phyloP scores from a whole-genome alignment of 2,888 invertebrate species.

The Druceiella hillmani region DNA sequence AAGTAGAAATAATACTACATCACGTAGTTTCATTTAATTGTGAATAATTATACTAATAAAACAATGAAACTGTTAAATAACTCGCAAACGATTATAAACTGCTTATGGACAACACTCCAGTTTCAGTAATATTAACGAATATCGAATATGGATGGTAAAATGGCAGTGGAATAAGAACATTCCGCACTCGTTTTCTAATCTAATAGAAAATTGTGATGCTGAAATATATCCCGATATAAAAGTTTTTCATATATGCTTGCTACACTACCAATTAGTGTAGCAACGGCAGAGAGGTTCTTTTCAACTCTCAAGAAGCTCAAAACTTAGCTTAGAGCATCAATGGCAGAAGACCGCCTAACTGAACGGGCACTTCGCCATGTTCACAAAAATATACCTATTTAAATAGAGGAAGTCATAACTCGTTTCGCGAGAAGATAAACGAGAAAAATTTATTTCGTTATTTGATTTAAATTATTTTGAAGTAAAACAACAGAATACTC shows the following conservation, averaged over 20 bases:
- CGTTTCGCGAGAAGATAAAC: too few species aligned
- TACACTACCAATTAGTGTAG: background rate
- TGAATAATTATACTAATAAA: too few species aligned
- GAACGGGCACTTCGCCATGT: too few species aligned
- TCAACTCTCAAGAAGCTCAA: background rate
- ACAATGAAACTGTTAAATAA: background rate
- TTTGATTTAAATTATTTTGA: too few species aligned
- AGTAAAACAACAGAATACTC: too few species aligned
- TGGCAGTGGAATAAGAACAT: background rate
- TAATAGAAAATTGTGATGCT: background rate
- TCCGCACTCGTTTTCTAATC: background rate
- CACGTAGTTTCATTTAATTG: too few species aligned
- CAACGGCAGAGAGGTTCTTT: background rate
- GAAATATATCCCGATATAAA: constrained; percentile 1
- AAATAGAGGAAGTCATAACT: too few species aligned
- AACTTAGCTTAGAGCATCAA: background rate
- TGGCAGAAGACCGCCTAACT: too few species aligned
- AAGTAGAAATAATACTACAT: too few species aligned
- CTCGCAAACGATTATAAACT: background rate
- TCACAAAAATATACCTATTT: too few species aligned
- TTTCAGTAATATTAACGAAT: background rate
- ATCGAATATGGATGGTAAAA: background rate
- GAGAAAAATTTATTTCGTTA: too few species aligned
- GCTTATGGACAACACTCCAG: background rate
- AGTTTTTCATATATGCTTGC: background rate